Base-by-base conservation (phyloP, 2,113 vertebrate species). In the Symphodus melops region DNA sequence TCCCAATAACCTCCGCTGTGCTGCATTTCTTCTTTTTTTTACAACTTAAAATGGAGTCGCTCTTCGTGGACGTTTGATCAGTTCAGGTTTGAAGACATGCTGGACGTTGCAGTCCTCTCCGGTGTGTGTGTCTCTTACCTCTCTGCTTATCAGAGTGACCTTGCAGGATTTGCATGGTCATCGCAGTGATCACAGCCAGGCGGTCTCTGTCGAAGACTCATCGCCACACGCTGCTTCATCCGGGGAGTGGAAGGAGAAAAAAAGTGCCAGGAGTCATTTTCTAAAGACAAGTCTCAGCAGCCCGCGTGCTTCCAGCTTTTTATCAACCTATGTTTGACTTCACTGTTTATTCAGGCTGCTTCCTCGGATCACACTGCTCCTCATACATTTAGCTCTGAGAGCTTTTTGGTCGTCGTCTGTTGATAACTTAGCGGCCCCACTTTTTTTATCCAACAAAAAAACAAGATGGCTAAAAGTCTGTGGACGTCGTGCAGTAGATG, bases 141-240 rank as follows among this genome's bases (percentile, higher is more conserved):
- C 77, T 56, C 56, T 16, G 20, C 60, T 25, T 56, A 25, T 71
- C 62, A 17, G 1, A 44, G 20, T 33, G 82, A 81, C 84, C 70
- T 89, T 67, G 84, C 59, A 64, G 72, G 51, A 70, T 79, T 77
- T 82, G 68, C 60, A 53, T 85, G 77, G 67, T 69, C 80, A 81
- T 48, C 52, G 78, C 62, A 77, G 75, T 69, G 57, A 79, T 79
- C 74, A 20, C 53, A 70, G 64, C 68, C 68, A 41, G 59, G 59
- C 54, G 44, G 53, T 69, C 54, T 62, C 16, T 62, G 6, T 71
- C 72, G 55, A 52, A 3, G 8, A 23, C 58, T 62, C 52, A 33
- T 58, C 33, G 51, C 60, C 55, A n/a, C 12, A 28, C 0, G 1
- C 21, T 42, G 39, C 54, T 60, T 64, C 70, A 28, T 48, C 14